Evolutionary conservation across 2,888 invertebrate species (phyloP).

Genomic region (Belgica antarctica): DNA sequence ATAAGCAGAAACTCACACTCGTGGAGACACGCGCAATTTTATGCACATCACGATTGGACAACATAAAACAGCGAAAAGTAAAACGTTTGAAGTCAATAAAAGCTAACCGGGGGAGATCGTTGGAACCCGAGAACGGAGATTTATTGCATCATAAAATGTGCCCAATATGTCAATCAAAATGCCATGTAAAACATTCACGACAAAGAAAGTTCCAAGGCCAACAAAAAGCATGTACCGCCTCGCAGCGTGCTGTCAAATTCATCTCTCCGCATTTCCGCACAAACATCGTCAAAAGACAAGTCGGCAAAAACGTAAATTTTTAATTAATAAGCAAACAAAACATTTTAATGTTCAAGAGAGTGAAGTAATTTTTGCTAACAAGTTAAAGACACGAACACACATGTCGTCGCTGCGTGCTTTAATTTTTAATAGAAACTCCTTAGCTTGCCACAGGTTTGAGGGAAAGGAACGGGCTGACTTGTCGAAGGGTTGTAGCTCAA

Average conservation of each 20-base stretch:
- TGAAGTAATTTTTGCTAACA: slow-evolving; percentile 11
- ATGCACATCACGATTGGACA: slow-evolving; percentile 1
- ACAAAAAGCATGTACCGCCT: not conserved
- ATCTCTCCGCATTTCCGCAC: not conserved
- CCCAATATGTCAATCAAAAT: slow-evolving; percentile 43
- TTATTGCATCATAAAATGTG: slow-evolving; percentile 42
- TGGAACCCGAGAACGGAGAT: not conserved
- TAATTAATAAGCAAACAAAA: slow-evolving; percentile 38
- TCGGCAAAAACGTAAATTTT: slow-evolving; percentile 35
- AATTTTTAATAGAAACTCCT: no score
- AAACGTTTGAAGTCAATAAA: slow-evolving; percentile 37
- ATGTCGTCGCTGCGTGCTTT: no score
- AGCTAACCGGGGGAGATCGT: not conserved
- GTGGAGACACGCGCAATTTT: not conserved
- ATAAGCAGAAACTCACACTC: slow-evolving; percentile 5
- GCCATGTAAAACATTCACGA: slow-evolving; percentile 25
- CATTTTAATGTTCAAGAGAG: slow-evolving; percentile 13
- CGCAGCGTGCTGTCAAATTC: not conserved
- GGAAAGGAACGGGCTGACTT: no score
- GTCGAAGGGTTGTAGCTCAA: no score
- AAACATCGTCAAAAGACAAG: not conserved
- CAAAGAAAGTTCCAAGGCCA: not conserved
- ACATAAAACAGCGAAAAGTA: not conserved
- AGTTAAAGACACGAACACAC: slow-evolving; percentile 15
- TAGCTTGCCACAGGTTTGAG: no score